Percentiles rank a stretch among this genome's conserved stretches.
phyloP scores from a whole-genome alignment of 1,140 invertebrate species.

The Brachionus koreanus region DNA sequence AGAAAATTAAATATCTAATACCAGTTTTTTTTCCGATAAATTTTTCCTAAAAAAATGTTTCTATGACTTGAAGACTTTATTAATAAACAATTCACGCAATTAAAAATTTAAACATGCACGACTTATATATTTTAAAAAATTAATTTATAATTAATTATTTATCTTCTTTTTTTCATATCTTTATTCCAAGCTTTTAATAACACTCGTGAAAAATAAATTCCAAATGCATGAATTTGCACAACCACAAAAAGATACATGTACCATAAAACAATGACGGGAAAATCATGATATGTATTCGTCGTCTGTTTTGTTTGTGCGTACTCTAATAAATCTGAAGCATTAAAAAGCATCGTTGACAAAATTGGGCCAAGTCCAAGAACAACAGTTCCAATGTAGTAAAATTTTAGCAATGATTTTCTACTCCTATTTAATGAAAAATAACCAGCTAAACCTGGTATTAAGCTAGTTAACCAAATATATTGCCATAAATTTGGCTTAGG shows the following conservation, averaged over 20 bases:
- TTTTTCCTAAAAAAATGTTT: not conserved
- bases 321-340: constrained; percentile 75
- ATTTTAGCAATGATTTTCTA: constrained; percentile 70
- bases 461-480: constrained; percentile 82
- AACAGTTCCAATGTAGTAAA: constrained; percentile 76
- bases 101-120: not conserved
- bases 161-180: constrained; percentile 23
- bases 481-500: constrained; percentile 88
- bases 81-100: not conserved
- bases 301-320: constrained; percentile 71
- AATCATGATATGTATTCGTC: constrained; percentile 60
- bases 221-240: constrained; percentile 83
- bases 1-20: too few species aligned
- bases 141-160: not conserved
- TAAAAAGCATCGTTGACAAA: constrained; percentile 73
- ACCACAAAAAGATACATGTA: constrained; percentile 83
- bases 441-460: constrained; percentile 79
- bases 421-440: constrained; percentile 79
- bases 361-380: constrained; percentile 75
- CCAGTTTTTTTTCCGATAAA: too few species aligned
- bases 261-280: constrained; percentile 87
- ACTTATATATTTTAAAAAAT: not conserved
- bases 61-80: not conserved
- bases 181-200: constrained; percentile 73
- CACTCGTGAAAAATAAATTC: constrained; percentile 80